Conservation (phyloP, 1,140 invertebrate genomes). For the Palaemon carinicauda region DNA sequence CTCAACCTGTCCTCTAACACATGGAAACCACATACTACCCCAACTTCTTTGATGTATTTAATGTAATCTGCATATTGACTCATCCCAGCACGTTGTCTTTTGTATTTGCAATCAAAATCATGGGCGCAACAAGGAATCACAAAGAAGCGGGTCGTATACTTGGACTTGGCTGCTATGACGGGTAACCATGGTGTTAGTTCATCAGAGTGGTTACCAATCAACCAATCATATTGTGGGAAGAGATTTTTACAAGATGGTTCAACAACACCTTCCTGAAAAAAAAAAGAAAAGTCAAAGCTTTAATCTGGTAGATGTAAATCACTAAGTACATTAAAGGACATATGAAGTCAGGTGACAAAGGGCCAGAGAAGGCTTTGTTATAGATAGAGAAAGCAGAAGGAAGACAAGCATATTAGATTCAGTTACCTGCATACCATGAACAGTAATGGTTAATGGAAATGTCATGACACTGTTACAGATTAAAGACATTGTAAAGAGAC, state of each 20-base stretch:
- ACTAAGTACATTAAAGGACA: too few species aligned
- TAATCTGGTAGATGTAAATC: too few species aligned
- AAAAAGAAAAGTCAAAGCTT: too few species aligned
- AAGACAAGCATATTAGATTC: too few species aligned
- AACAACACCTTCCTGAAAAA: slow-evolving; percentile 68
- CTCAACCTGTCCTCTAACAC: slow-evolving; percentile 82
- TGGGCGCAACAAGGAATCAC: slow-evolving; percentile 93
- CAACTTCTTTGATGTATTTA: slow-evolving; percentile 77
- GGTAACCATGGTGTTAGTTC: slow-evolving; percentile 98
- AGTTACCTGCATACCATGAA: too few species aligned
- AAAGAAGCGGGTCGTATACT: slow-evolving; percentile 76
- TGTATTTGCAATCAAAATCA: slow-evolving; percentile 89
- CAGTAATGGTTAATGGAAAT: too few species aligned
- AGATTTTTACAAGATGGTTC: slow-evolving; percentile 74
- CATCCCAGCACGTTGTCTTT: slow-evolving; percentile 68
- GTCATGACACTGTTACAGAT: too few species aligned
- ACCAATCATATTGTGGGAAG: slow-evolving; percentile 87
- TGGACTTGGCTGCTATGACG: slow-evolving; percentile 81
- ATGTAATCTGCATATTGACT: slow-evolving; percentile 86
- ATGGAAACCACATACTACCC: slow-evolving; percentile 78
- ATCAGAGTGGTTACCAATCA: slow-evolving; percentile 99
- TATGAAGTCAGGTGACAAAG: too few species aligned
- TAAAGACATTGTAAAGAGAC: too few species aligned
- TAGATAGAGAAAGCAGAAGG: too few species aligned
- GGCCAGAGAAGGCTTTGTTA: too few species aligned